These are phyloP conservation scores for Xestia sexstrigata DNA, from an alignment of 2,888 invertebrate species.

Conservation along the genomic window DNA sequence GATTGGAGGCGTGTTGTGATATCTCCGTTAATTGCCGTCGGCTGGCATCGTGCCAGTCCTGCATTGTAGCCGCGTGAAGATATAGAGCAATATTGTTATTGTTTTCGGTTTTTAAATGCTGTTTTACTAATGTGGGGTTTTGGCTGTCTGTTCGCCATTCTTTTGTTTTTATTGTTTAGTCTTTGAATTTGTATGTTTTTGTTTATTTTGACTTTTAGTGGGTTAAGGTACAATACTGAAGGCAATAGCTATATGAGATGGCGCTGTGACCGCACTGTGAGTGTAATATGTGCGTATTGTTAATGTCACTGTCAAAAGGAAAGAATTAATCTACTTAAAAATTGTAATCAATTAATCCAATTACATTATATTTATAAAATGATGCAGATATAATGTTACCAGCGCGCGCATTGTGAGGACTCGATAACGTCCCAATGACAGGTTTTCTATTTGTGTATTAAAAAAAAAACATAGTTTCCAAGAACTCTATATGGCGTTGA, in stretches of 20 bases:
- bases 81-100: slow-evolving; percentile 44
- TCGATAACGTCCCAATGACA: too few relatives aligned
- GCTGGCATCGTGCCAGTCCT: slow-evolving; percentile 58
- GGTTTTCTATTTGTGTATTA: too few relatives aligned
- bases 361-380: too few relatives aligned
- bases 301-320: background rate
- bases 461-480: too few relatives aligned
- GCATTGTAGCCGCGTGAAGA: slow-evolving; percentile 43
- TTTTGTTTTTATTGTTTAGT: background rate
- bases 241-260: too few relatives aligned
- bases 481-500: too few relatives aligned
- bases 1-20: slow-evolving; percentile 55
- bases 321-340: background rate
- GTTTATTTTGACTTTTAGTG: background rate
- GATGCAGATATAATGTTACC: too few relatives aligned
- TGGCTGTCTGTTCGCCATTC: background rate
- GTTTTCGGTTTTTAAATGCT: slow-evolving; percentile 14
- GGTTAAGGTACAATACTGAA: background rate
- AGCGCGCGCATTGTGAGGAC: too few relatives aligned
- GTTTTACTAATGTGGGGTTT: slow-evolving; percentile 32
- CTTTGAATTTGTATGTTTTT: background rate
- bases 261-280: background rate
- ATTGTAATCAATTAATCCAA: background rate
- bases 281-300: too few relatives aligned
- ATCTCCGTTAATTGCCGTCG: slow-evolving; percentile 56